Conservation (phyloP, 2,113 vertebrate genomes). For the Tinamus guttatus region DNA sequence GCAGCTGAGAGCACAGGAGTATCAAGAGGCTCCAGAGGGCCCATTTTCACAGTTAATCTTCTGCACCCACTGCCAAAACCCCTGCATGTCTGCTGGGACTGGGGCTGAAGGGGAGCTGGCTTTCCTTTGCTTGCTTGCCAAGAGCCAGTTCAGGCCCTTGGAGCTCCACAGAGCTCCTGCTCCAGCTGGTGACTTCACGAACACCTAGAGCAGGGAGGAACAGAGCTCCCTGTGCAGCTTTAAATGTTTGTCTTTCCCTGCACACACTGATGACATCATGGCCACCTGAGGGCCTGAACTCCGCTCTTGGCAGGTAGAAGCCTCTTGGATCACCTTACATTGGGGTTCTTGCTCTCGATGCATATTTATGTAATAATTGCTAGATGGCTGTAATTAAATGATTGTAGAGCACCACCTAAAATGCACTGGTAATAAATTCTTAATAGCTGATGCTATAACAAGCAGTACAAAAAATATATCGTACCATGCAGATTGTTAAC, state of each 20-base stretch:
- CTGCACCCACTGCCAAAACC: constrained; percentile 23
- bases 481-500: constrained; percentile 42
- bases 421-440: constrained; percentile 59
- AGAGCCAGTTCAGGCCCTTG: constrained; percentile 29
- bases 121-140: constrained; percentile 55
- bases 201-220: constrained; percentile 34
- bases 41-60: background rate
- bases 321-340: constrained; percentile 24
- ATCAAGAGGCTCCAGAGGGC: background rate
- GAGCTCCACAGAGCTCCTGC: background rate
- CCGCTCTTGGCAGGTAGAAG: constrained; percentile 58
- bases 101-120: background rate
- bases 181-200: constrained; percentile 65
- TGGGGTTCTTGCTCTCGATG: background rate
- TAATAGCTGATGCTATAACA: constrained; percentile 45
- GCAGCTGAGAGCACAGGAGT: background rate
- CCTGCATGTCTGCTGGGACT: background rate
- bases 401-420: constrained; percentile 57
- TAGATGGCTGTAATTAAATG: constrained; percentile 53
- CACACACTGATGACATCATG: constrained; percentile 54
- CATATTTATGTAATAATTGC: constrained; percentile 37
- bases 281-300: constrained; percentile 53
- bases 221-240: constrained; percentile 35
- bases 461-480: background rate
- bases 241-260: constrained; percentile 41